phyloP scores from a whole-genome alignment of 2,888 invertebrate species.

The Fissipunctia ypsillon region DNA sequence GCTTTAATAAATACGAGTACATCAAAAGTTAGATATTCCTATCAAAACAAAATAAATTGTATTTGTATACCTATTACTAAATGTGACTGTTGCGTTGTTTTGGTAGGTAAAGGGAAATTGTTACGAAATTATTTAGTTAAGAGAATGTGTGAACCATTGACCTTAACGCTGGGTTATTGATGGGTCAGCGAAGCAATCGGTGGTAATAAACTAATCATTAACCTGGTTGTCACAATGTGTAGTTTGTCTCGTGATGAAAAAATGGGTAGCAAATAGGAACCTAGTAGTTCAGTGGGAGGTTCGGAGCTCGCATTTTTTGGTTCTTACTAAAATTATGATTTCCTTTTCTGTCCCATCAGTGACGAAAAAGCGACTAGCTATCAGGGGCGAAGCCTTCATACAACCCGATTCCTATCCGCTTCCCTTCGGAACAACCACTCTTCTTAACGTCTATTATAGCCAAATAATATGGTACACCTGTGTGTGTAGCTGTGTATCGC shows the following conservation, averaged over 20 bases:
- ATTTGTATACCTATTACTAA: constrained; percentile 38
- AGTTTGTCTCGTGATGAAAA: background rate
- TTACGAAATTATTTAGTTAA: constrained; percentile 60
- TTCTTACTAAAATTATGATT: too few relatives aligned
- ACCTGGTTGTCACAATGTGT: constrained; percentile 25
- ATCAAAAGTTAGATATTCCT: constrained; percentile 7
- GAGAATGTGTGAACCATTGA: constrained; percentile 53
- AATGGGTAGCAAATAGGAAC: too few relatives aligned
- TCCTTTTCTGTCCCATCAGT: too few relatives aligned
- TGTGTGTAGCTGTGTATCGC: too few relatives aligned
- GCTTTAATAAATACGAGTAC: constrained; percentile 16
- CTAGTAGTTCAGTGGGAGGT: background rate
- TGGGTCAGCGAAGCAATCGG: constrained; percentile 28
- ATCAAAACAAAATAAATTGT: constrained; percentile 43
- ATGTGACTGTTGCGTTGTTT: constrained; percentile 21
- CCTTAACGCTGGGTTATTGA: constrained; percentile 41
- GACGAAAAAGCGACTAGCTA: too few relatives aligned
- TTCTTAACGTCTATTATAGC: too few relatives aligned
- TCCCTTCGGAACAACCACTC: too few relatives aligned
- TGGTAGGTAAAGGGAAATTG: constrained; percentile 39
- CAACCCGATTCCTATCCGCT: too few relatives aligned
- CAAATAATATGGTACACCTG: too few relatives aligned
- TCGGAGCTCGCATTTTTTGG: background rate
- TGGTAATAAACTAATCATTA: constrained; percentile 27
- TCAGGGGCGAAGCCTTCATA: too few relatives aligned